A percentile compares a stretch with the other conserved stretches of the same genome.
These are phyloP conservation scores for Melanotus villosus DNA, from an alignment of 2,888 invertebrate species.

Conservation along the genomic window DNA sequence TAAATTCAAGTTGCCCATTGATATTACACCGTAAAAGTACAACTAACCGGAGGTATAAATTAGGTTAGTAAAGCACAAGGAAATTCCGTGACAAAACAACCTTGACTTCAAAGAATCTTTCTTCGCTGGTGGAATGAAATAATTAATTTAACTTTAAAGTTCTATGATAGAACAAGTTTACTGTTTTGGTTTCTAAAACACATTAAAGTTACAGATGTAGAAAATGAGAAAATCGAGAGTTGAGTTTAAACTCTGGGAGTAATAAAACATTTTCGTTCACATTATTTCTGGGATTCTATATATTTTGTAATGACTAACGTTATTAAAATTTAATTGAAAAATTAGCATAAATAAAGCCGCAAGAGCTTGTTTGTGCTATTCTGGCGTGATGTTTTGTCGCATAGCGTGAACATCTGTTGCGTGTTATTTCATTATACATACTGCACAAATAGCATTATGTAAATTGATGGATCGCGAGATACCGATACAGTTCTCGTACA, in stretches of 20 bases:
- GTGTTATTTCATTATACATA: conserved; percentile 24
- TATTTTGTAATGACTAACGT: neutral
- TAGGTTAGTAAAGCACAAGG: conserved; percentile 18
- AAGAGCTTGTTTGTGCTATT: conserved; percentile 3
- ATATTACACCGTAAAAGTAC: conserved; percentile 11
- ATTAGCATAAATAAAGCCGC: conserved; percentile 17
- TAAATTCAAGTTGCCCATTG: conserved; percentile 20
- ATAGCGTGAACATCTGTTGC: conserved; percentile 23
- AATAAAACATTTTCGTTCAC: neutral
- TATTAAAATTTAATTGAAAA: conserved; percentile 22
- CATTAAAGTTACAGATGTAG: too few relatives aligned
- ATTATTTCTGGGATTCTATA: neutral
- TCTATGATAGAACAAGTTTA: too few relatives aligned
- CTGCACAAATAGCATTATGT: conserved; percentile 23
- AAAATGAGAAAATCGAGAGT: too few relatives aligned
- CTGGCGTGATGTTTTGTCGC: conserved; percentile 2
- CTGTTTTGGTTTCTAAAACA: too few relatives aligned
- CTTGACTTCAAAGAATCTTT: conserved; percentile 17
- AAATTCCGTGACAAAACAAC: conserved; percentile 12
- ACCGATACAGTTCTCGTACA: conserved; percentile 2
- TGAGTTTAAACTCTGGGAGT: neutral
- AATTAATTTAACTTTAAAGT: neutral
- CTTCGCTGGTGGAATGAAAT: neutral
- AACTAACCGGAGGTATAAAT: conserved; percentile 12
- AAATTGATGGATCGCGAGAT: conserved; percentile 13